A percentile compares a stretch with the other conserved stretches of the same genome.
These are phyloP conservation scores for Drosophila leonis DNA, from an alignment of 2,888 invertebrate species.

Conservation along the genomic window DNA sequence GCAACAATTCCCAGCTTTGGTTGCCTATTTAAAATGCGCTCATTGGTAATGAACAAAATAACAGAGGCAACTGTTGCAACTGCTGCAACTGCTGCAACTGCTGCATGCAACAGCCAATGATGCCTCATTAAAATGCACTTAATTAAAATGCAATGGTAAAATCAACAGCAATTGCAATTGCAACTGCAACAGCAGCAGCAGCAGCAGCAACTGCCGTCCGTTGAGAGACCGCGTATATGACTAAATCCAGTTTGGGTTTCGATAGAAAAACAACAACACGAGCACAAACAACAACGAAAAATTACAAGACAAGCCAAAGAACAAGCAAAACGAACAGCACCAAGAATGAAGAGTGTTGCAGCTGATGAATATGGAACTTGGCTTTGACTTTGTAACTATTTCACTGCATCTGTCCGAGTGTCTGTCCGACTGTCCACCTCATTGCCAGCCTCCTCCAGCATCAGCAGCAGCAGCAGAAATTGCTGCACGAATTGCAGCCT, in stretches of 20 bases:
- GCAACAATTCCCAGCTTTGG: constrained; percentile 48
- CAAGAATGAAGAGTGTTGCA: constrained; percentile 82
- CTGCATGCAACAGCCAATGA: constrained; percentile 44
- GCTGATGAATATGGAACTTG: constrained; percentile 85
- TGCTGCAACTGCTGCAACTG: constrained; percentile 8
- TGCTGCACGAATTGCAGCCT: constrained; percentile 76
- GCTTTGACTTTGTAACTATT: constrained; percentile 79
- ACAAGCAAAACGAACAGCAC: constrained; percentile 64
- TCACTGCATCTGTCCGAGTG: constrained; percentile 56
- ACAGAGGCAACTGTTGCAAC: constrained; percentile 9
- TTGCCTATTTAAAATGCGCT: constrained; percentile 68
- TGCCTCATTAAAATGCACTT: constrained; percentile 80
- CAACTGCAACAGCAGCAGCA: constrained; percentile 14
- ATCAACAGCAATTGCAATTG: constrained; percentile 63
- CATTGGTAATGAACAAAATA: constrained; percentile 55
- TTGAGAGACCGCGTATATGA: constrained; percentile 61
- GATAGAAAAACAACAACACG: constrained; percentile 70
- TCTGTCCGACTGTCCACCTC: not conserved
- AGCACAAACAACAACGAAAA: constrained; percentile 65
- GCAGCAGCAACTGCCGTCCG: constrained; percentile 37
- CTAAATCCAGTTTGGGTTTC: constrained; percentile 80
- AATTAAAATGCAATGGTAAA: constrained; percentile 80
- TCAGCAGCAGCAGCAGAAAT: constrained; percentile 59
- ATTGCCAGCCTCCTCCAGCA: constrained; percentile 10
- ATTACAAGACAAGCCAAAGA: constrained; percentile 75